A percentile compares a stretch with the other conserved stretches of the same genome.
Evolutionary conservation across 2,888 invertebrate species (phyloP).

Genomic region (Nomada fucata): DNA sequence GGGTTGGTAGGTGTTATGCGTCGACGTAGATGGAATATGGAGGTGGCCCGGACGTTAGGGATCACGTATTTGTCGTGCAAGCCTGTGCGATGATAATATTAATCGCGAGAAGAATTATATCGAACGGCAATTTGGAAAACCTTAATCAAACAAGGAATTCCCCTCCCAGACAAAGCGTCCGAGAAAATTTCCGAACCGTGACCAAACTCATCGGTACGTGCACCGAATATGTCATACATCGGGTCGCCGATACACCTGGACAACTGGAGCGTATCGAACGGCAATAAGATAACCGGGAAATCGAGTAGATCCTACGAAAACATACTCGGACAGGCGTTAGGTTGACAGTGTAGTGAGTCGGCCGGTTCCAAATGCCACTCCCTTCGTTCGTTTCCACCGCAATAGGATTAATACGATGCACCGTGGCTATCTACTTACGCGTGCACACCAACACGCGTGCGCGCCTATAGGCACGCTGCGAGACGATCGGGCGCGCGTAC

Average conservation of each 20-base stretch:
- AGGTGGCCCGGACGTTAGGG: too few relatives aligned
- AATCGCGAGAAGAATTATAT: too few relatives aligned
- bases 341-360: slow-evolving; percentile 24
- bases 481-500: slow-evolving; percentile 25
- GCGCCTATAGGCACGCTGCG: slow-evolving; percentile 28
- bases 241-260: too few relatives aligned
- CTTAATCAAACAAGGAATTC: too few relatives aligned
- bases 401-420: slow-evolving; percentile 67
- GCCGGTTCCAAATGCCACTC: slow-evolving; percentile 20
- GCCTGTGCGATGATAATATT: too few relatives aligned
- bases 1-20: slow-evolving; percentile 2
- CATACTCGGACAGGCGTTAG: not conserved
- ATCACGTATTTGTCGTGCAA: too few relatives aligned
- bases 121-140: too few relatives aligned
- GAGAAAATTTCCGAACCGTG: too few relatives aligned
- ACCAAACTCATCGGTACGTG: too few relatives aligned
- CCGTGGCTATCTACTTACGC: slow-evolving; percentile 54
- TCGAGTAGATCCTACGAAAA: slow-evolving; percentile 25
- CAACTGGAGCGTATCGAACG: not conserved
- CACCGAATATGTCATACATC: too few relatives aligned
- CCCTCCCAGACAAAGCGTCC: too few relatives aligned
- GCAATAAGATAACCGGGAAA: not conserved
- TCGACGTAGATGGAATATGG: not conserved
- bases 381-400: slow-evolving; percentile 50
- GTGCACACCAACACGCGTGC: slow-evolving; percentile 11